Evolutionary conservation across 2,888 invertebrate genomes (phyloP).

Genomic region (Hecatera dysodea): DNA sequence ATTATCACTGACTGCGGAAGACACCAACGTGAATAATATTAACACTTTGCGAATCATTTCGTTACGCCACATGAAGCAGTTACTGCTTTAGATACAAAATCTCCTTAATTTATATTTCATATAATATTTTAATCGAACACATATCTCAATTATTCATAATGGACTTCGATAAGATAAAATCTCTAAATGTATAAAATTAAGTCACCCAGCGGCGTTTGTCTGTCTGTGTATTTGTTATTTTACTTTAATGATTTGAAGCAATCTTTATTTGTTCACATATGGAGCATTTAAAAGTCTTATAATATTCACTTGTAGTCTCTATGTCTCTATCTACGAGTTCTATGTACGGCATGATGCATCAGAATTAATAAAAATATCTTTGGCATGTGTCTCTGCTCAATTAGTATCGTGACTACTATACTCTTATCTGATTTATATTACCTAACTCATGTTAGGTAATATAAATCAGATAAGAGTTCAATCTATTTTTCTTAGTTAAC

Average conservation of each 20-base stretch:
- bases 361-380: not conserved
- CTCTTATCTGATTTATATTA: not conserved
- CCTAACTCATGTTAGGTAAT: no score
- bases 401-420: not conserved
- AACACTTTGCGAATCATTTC: slow-evolving; percentile 61
- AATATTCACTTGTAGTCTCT: not conserved
- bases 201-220: slow-evolving; percentile 22
- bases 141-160: slow-evolving; percentile 59
- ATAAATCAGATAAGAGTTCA: not conserved
- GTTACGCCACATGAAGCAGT: slow-evolving; percentile 40
- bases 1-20: slow-evolving; percentile 65
- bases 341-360: not conserved
- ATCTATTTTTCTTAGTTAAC: not conserved
- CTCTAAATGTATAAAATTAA: slow-evolving; percentile 25
- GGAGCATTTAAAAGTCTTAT: not conserved
- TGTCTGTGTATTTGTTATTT: slow-evolving; percentile 7
- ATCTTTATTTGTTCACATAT: not conserved
- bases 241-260: not conserved
- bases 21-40: slow-evolving; percentile 54
- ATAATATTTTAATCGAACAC: slow-evolving; percentile 52
- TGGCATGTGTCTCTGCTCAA: not conserved
- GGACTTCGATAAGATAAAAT: slow-evolving; percentile 46
- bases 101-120: slow-evolving; percentile 59
- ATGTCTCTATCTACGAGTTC: not conserved
- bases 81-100: slow-evolving; percentile 59